phyloP scores from a whole-genome alignment of 1,140 invertebrate genomes.

The Saccostrea glomerata region DNA sequence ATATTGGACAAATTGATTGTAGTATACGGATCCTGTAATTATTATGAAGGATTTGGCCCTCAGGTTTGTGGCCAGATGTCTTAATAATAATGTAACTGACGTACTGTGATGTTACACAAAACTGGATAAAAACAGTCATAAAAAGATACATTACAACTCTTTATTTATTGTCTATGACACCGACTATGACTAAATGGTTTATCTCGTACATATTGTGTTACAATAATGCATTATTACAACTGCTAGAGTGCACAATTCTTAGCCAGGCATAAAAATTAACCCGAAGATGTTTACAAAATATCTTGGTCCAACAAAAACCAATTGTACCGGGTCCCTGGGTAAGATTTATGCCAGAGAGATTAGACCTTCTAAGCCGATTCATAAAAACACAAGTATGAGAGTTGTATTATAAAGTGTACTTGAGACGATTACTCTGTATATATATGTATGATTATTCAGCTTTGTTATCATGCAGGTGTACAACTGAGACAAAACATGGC shows the following conservation, averaged over 20 bases:
- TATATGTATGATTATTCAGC: too few relatives aligned
- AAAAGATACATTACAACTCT: neutral
- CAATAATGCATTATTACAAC: neutral
- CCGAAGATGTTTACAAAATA: neutral
- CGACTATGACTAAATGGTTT: neutral
- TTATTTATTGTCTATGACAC: neutral
- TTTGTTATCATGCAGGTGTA: neutral
- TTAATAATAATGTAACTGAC: neutral
- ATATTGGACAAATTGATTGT: neutral
- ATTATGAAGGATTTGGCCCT: neutral
- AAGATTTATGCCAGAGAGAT: neutral
- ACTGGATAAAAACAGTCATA: neutral
- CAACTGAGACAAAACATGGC: neutral
- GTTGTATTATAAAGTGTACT: neutral
- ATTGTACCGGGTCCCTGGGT: neutral
- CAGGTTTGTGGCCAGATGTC: neutral
- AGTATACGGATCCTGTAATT: neutral
- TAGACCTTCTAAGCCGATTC: neutral
- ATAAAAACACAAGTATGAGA: neutral
- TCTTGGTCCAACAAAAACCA: neutral
- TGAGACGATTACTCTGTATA: neutral
- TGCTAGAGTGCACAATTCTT: neutral
- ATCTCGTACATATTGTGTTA: neutral
- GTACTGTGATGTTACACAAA: neutral
- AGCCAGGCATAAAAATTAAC: neutral